These are phyloP conservation scores for Stomatorhinus ivindoensis DNA, from an alignment of 2,113 vertebrate genomes.

Conservation along the genomic window DNA sequence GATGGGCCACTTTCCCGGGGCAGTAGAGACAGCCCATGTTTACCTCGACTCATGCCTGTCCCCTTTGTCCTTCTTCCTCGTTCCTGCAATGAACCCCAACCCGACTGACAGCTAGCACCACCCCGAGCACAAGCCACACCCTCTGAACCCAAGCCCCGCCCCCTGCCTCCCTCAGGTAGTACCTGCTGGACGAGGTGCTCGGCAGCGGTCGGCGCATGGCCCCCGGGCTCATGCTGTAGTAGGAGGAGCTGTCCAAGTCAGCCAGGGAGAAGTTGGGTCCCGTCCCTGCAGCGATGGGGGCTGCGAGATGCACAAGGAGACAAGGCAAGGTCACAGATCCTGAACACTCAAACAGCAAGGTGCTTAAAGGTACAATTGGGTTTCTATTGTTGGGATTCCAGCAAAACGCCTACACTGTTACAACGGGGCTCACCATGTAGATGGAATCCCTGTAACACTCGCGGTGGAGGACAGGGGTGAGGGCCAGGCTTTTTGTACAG, in stretches of 20 bases:
- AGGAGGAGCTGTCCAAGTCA: constrained; percentile 97
- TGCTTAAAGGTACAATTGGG: not conserved
- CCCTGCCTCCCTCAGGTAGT: constrained; percentile 19
- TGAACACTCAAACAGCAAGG: not conserved
- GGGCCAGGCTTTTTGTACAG: not conserved
- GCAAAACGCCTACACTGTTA: not conserved
- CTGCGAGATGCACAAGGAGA: constrained; percentile 49
- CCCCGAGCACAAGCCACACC: not conserved
- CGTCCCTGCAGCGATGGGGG: constrained; percentile 92
- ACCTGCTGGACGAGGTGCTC: constrained; percentile 88
- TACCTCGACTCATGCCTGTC: not conserved
- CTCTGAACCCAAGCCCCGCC: not conserved
- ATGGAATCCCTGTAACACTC: not conserved
- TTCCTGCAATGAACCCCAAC: not conserved
- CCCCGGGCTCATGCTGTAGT: constrained; percentile 98
- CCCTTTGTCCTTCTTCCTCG: not conserved
- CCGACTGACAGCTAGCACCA: not conserved
- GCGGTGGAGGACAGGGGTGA: not conserved
- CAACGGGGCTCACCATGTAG: not conserved
- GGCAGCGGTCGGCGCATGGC: constrained; percentile 95
- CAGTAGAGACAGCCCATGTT: not conserved
- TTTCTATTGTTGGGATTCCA: not conserved
- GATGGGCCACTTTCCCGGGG: not conserved
- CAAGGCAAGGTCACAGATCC: not conserved
- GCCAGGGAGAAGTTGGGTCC: constrained; percentile 96